phyloP scores from a whole-genome alignment of 2,113 vertebrate species.

The Erpornis zantholeuca region DNA sequence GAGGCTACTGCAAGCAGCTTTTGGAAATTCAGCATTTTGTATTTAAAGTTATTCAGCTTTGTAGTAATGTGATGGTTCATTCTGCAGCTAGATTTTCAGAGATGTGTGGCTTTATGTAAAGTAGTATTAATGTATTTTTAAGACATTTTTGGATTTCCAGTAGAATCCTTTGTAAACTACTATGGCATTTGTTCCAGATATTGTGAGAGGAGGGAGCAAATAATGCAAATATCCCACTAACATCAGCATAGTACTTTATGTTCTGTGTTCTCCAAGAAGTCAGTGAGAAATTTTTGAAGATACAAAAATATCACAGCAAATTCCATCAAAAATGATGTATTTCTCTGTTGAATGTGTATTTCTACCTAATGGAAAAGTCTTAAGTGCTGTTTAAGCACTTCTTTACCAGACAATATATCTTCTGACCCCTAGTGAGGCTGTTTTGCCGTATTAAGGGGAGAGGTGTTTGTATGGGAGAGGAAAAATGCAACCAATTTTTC shows the following conservation, averaged over 20 bases:
- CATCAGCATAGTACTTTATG: background rate
- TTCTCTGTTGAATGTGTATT: background rate
- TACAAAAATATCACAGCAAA: background rate
- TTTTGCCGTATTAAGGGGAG: background rate
- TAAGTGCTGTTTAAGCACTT: background rate
- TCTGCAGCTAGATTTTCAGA: background rate
- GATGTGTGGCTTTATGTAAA: background rate
- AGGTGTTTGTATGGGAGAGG: background rate
- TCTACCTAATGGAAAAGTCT: background rate
- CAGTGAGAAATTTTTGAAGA: background rate
- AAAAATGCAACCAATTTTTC: background rate
- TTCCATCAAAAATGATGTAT: background rate
- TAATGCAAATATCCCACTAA: background rate
- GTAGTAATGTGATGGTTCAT: background rate
- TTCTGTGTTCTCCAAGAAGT: background rate
- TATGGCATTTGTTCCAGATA: background rate
- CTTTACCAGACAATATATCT: background rate
- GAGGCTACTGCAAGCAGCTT: background rate
- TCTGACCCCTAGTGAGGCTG: background rate
- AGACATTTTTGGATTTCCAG: background rate
- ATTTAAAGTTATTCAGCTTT: constrained; percentile 47
- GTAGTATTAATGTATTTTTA: background rate
- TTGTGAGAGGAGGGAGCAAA: background rate
- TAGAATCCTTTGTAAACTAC: background rate
- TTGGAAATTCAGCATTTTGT: constrained; percentile 46